These are phyloP conservation scores for Plectrocnemia conspersa DNA, from an alignment of 1,140 invertebrate genomes.

Conservation along the genomic window DNA sequence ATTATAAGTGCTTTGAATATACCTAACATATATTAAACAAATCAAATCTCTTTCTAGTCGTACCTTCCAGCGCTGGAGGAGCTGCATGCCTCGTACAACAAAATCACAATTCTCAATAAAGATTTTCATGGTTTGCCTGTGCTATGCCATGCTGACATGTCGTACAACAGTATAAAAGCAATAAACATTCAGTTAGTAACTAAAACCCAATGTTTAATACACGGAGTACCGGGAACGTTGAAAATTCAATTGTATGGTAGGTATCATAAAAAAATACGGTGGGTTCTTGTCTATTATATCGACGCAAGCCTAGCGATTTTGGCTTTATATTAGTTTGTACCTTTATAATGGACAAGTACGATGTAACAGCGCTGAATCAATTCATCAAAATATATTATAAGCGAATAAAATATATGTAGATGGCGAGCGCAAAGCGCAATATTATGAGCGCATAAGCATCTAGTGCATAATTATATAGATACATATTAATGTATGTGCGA, in stretches of 20 bases:
- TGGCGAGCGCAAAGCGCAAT: background rate
- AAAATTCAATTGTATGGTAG: constrained; percentile 75
- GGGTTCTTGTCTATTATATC: background rate
- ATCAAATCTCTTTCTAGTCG: constrained; percentile 54
- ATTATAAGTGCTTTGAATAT: background rate
- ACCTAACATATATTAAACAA: background rate
- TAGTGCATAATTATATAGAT: background rate
- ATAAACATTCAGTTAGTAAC: constrained; percentile 68
- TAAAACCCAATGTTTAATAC: constrained; percentile 70
- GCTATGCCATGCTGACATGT: constrained; percentile 71
- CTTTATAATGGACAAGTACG: background rate
- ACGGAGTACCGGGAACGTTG: constrained; percentile 67
- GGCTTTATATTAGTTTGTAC: background rate
- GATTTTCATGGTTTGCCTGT: constrained; percentile 76
- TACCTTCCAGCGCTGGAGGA: constrained; percentile 68
- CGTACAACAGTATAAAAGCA: constrained; percentile 65
- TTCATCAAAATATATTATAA: background rate
- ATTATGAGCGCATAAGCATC: background rate
- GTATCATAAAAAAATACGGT: constrained; percentile 10
- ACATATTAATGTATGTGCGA: background rate
- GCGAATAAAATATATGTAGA: constrained; percentile 5
- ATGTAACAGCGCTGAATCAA: background rate
- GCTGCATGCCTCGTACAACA: constrained; percentile 70
- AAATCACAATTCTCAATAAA: constrained; percentile 62
- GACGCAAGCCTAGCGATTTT: background rate